Evolutionary conservation across 2,888 invertebrate species (phyloP).

Genomic region (Iphiclides podalirius): DNA sequence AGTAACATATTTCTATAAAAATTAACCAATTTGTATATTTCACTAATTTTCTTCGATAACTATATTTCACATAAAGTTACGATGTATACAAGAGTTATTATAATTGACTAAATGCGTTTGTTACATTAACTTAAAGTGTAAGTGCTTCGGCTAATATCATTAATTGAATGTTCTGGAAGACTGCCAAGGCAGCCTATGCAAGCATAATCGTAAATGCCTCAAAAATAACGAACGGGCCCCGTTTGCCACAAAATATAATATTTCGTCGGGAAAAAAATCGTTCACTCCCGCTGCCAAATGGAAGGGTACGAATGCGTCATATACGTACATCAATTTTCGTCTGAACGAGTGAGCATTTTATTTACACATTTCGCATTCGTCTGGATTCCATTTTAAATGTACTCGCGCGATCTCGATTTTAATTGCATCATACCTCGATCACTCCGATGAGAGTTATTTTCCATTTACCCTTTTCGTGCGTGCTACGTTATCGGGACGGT

Average conservation of each 20-base stretch:
- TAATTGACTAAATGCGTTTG: slow-evolving; percentile 22
- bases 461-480: slow-evolving; percentile 1
- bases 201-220: slow-evolving; percentile 16
- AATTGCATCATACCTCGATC: slow-evolving; percentile 13
- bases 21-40: not conserved
- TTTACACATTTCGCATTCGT: slow-evolving; percentile 4
- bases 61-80: slow-evolving; percentile 13
- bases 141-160: slow-evolving; percentile 18
- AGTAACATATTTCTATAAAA: not conserved
- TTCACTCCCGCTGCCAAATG: slow-evolving; percentile 17
- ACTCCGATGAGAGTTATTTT: slow-evolving; percentile 4
- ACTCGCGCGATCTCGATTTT: slow-evolving; percentile 3
- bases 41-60: not conserved
- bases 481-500: not conserved
- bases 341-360: slow-evolving; percentile 5
- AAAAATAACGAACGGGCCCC: slow-evolving; percentile 5
- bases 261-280: slow-evolving; percentile 11
- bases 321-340: slow-evolving; percentile 12
- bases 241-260: slow-evolving; percentile 1
- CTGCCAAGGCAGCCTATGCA: slow-evolving; percentile 10
- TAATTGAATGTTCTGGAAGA: slow-evolving; percentile 19
- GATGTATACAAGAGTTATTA: slow-evolving; percentile 11
- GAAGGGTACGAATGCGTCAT: slow-evolving; percentile 14
- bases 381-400: slow-evolving; percentile 2
- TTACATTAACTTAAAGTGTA: slow-evolving; percentile 12